Percentiles rank a stretch among this genome's conserved stretches.
These are phyloP conservation scores for Passer montanus DNA, from an alignment of 2,113 vertebrate genomes.

Conservation along the genomic window DNA sequence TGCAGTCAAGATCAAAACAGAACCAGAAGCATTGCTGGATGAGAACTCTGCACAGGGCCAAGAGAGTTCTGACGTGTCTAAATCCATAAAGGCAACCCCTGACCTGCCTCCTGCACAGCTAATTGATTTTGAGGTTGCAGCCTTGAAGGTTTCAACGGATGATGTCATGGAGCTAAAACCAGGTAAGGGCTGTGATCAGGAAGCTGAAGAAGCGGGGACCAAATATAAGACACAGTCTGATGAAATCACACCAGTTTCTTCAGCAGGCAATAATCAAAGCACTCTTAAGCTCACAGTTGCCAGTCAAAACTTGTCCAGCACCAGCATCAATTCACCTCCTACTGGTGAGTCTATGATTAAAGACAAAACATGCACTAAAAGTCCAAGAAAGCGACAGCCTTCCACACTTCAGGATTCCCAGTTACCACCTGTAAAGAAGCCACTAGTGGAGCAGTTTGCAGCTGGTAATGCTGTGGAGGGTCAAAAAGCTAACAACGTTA, in stretches of 20 bases:
- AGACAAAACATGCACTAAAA: constrained; percentile 83
- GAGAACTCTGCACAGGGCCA: constrained; percentile 75
- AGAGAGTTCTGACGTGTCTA: constrained; percentile 65
- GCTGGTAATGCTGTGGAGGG: constrained; percentile 46
- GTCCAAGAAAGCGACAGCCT: constrained; percentile 87
- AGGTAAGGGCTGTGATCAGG: constrained; percentile 72
- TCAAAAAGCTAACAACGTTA: constrained; percentile 63
- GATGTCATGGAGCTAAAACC: constrained; percentile 78
- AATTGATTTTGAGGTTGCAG: constrained; percentile 59
- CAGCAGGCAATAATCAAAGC: constrained; percentile 80
- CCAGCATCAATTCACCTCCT: constrained; percentile 76
- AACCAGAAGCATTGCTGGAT: constrained; percentile 83
- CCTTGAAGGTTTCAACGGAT: constrained; percentile 82
- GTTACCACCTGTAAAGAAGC: constrained; percentile 88
- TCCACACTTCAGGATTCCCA: constrained; percentile 83
- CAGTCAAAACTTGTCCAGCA: constrained; percentile 73
- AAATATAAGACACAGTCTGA: constrained; percentile 75
- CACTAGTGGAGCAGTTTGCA: constrained; percentile 82
- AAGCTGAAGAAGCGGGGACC: constrained; percentile 75
- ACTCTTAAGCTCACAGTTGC: constrained; percentile 75
- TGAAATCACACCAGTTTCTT: constrained; percentile 72
- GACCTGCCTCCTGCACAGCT: constrained; percentile 66
- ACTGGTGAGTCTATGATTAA: constrained; percentile 72
- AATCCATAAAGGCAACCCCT: constrained; percentile 59
- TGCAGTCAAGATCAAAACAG: constrained; percentile 86